Conservation (phyloP, 2,888 invertebrate genomes). For the Prenolepis imparis region DNA sequence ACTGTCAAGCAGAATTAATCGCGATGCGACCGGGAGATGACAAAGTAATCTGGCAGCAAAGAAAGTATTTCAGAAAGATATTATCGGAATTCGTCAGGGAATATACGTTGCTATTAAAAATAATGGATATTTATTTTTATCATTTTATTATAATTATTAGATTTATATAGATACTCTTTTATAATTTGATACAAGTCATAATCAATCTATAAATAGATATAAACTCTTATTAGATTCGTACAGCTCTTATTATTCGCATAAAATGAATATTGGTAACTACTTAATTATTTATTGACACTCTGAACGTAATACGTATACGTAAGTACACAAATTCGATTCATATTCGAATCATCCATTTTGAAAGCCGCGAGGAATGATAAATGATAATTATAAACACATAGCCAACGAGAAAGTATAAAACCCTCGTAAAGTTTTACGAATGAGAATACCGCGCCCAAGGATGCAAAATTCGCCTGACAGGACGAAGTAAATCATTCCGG, state of each 20-base stretch:
- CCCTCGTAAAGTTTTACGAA: conserved; percentile 23
- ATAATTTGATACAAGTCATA: neutral
- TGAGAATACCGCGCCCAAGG: conserved; percentile 51
- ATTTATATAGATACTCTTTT: neutral
- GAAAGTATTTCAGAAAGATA: conserved; percentile 15
- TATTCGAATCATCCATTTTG: conserved; percentile 6
- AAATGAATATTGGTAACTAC: conserved; percentile 29
- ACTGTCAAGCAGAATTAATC: conserved; percentile 30
- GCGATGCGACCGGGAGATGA: neutral
- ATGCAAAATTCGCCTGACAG: conserved; percentile 70
- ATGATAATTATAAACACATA: conserved; percentile 63
- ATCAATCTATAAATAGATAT: conserved; percentile 1
- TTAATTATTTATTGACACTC: conserved; percentile 48
- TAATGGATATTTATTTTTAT: neutral
- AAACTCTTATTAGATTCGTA: neutral
- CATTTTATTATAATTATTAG: neutral
- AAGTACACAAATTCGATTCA: conserved; percentile 53
- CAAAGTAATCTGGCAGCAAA: neutral
- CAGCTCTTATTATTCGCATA: conserved; percentile 7
- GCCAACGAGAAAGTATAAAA: conserved; percentile 38
- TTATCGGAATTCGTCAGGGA: neutral
- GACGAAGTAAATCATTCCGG: conserved; percentile 62
- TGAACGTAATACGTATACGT: conserved; percentile 6
- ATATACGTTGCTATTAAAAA: neutral
- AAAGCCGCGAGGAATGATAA: conserved; percentile 44